Evolutionary conservation across 2,113 vertebrate genomes (phyloP).

Genomic region (Silurus glanis): DNA sequence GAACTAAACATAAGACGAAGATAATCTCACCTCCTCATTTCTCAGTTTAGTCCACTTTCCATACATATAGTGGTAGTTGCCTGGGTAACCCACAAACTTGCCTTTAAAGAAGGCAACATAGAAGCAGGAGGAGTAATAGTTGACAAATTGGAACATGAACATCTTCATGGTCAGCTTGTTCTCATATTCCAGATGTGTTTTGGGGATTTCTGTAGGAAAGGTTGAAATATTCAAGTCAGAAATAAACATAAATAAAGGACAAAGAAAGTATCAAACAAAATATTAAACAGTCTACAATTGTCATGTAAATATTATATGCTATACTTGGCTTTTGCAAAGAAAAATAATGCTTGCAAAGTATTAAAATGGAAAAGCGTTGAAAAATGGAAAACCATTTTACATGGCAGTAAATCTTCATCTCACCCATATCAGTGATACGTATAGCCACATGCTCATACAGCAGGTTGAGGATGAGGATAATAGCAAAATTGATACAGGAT

Average conservation of each 20-base stretch:
- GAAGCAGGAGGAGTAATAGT: slow-evolving; percentile 97
- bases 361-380: neutral
- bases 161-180: slow-evolving; percentile 98
- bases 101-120: slow-evolving; percentile 98
- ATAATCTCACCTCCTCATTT: slow-evolving; percentile 80
- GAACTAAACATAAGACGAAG: neutral
- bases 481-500: slow-evolving; percentile 95
- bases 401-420: slow-evolving; percentile 45
- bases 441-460: slow-evolving; percentile 90
- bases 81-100: slow-evolving; percentile 84
- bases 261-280: neutral
- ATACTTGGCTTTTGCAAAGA: neutral
- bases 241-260: neutral
- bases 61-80: slow-evolving; percentile 81
- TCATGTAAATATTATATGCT: neutral
- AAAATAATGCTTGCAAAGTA: neutral
- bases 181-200: slow-evolving; percentile 95
- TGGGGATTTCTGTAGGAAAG: slow-evolving; percentile 83
- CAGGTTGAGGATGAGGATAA: slow-evolving; percentile 95
- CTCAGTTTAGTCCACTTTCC: slow-evolving; percentile 68
- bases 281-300: neutral
- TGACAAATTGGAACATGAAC: slow-evolving; percentile 99
- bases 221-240: slow-evolving; percentile 37
- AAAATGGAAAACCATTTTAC: neutral
- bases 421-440: slow-evolving; percentile 98